Conservation (phyloP, 2,113 vertebrate genomes). For the Hemibagrus wyckioides region DNA sequence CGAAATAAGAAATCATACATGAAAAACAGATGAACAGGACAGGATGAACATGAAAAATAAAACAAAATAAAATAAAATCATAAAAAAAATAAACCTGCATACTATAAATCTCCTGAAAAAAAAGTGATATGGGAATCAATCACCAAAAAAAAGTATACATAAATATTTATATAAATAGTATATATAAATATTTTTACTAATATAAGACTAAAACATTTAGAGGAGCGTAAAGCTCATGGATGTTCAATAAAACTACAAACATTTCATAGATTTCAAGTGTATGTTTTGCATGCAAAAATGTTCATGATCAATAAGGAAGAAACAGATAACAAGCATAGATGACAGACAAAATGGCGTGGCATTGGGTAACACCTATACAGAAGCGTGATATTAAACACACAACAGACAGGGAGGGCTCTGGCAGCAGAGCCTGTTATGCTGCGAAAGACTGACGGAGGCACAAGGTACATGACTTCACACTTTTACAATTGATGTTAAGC, state of each 20-base stretch:
- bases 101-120: too few species aligned
- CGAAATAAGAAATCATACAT: not conserved
- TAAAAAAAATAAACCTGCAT: too few species aligned
- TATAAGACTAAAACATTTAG: too few species aligned
- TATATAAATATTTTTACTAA: too few species aligned
- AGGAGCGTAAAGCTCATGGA: too few species aligned
- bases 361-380: not conserved
- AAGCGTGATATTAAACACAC: slow-evolving; percentile 40
- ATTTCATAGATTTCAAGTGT: not conserved
- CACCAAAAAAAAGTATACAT: too few species aligned
- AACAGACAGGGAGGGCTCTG: slow-evolving; percentile 12
- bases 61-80: too few species aligned
- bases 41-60: not conserved
- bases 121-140: too few species aligned
- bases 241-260: not conserved
- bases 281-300: not conserved
- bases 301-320: not conserved
- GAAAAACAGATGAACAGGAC: not conserved
- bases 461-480: not conserved
- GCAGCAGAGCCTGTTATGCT: not conserved
- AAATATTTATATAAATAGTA: too few species aligned
- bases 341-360: not conserved
- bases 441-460: slow-evolving; percentile 13
- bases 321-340: not conserved
- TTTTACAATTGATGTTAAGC: not conserved